These are phyloP conservation scores for Loriculus beryllinus DNA, from an alignment of 2,797 vertebrate genomes.

Conservation along the genomic window DNA sequence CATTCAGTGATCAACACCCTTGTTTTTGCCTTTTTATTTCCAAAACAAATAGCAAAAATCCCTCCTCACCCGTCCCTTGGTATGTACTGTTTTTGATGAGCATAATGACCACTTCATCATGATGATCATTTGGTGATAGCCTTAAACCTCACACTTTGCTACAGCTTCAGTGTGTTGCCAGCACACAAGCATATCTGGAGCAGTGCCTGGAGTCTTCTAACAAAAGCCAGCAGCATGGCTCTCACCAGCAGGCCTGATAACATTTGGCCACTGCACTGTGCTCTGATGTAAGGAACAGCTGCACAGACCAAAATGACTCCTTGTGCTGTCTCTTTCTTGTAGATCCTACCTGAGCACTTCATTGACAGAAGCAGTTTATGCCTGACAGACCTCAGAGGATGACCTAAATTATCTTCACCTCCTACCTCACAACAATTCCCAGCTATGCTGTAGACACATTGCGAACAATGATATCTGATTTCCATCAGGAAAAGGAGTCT, in stretches of 20 bases:
- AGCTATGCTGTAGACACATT: background rate
- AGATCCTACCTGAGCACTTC: background rate
- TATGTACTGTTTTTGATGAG: background rate
- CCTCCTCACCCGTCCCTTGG: background rate
- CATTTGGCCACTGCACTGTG: accelerated
- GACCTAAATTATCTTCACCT: background rate
- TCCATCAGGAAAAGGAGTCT: conserved; percentile 1
- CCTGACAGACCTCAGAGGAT: background rate
- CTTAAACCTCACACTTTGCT: background rate
- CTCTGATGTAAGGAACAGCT: background rate
- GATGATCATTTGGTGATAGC: background rate
- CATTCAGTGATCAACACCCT: accelerated
- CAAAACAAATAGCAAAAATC: background rate
- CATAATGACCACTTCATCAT: background rate
- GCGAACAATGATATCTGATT: background rate
- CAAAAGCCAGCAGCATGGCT: background rate
- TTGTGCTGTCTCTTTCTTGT: accelerated
- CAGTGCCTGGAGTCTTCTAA: background rate
- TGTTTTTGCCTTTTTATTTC: accelerated
- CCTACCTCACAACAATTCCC: background rate
- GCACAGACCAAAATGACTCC: background rate
- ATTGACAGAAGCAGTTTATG: background rate
- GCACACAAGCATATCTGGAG: background rate
- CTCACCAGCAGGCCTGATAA: background rate
- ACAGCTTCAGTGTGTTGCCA: background rate